Base-by-base conservation (phyloP, 2,888 invertebrate genomes). In the Celastrina argiolus region DNA sequence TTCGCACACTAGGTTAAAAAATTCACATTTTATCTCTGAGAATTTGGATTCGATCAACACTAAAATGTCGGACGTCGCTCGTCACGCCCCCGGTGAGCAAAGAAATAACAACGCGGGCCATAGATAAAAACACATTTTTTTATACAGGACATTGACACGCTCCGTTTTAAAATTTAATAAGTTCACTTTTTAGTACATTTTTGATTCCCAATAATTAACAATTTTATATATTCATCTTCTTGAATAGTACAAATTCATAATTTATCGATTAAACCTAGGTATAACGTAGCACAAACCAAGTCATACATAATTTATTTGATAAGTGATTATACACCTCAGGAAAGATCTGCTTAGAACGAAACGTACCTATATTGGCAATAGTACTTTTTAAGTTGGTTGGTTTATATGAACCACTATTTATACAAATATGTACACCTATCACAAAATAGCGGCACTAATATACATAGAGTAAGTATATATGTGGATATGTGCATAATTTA, bases 391-490 rank as follows among this genome's bases (percentile, higher is more conserved):
- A 88, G 74, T 87, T 78, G 75, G 82, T 77, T 74, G 88, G 81
- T 64, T 87, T 80, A 79, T 78, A 84, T 71, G 75, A 73, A 73
- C 73, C 79, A 69, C 74, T 75, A 78, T 71, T n/a, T n/a, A 82
- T 76, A 86, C 81, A 84, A 77, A 82, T 82, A 84, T 72, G 79
- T 45, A 45, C 51, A 51, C 51, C 74, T 59, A 61, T 36, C 70
- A 82, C 79, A 83, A 87, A 88, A 87, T 85, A 89, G 89, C 90
- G 90, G 88, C 89, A 88, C 85, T 82, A 86, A 81, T 79, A 81
- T 83, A 83, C 82, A 81, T 81, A 85, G 75, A 83, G 73, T 77
- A 77, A 83, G 74, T 78, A 76, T 78, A 76, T 76, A 79, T 72
- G 75, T 74, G 73, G 71, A 78, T 79, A 77, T 77, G 79, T 81